Conservation (phyloP, 2,113 vertebrate species). For the Hypanus sabinus region DNA sequence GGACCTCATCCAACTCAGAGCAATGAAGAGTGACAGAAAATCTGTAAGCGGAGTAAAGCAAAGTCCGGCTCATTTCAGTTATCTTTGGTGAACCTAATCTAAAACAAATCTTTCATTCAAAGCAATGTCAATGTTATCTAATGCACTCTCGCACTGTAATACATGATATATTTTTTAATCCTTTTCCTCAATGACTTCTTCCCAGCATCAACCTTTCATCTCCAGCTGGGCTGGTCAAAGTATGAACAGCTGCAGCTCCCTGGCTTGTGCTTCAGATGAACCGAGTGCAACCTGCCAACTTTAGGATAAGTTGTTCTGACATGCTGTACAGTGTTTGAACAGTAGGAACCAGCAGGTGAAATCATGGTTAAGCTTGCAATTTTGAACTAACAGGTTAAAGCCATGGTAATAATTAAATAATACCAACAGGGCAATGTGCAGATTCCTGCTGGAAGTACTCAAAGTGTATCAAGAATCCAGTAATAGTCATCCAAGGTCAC, state of each 20-base stretch:
- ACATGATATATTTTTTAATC: background rate
- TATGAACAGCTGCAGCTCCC: background rate
- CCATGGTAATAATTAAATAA: background rate
- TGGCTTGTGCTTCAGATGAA: background rate
- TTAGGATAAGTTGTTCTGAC: background rate
- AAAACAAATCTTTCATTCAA: background rate
- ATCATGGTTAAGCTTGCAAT: background rate
- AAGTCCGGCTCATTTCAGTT: background rate
- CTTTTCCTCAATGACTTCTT: background rate
- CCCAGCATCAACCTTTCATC: background rate
- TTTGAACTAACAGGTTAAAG: background rate
- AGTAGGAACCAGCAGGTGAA: background rate
- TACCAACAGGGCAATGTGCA: background rate
- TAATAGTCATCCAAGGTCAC: constrained; percentile 12
- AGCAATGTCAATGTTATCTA: background rate
- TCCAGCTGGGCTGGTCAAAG: background rate
- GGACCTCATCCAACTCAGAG: background rate
- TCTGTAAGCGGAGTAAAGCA: background rate
- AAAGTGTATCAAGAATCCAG: background rate
- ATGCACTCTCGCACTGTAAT: background rate
- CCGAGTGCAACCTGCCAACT: background rate
- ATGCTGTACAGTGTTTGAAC: background rate
- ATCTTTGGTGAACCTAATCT: background rate
- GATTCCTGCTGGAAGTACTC: background rate
- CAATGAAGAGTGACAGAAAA: background rate